Evolutionary conservation across 1,140 invertebrate genomes (phyloP).

Genomic region (Formica selysi): DNA sequence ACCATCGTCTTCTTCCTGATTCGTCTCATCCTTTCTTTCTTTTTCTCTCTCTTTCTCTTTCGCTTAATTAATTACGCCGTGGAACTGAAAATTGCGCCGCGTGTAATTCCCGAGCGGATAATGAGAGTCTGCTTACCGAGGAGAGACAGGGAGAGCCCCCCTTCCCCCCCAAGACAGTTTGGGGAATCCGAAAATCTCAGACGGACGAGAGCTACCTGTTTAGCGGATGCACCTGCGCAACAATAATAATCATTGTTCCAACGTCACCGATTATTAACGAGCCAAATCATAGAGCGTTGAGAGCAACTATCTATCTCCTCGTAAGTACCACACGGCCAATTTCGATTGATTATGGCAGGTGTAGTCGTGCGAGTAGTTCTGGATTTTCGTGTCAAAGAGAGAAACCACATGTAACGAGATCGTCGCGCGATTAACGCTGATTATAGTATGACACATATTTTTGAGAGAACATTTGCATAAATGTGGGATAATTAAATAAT

Average conservation of each 20-base stretch:
- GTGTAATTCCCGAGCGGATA: constrained; percentile 44
- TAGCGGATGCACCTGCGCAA: constrained; percentile 63
- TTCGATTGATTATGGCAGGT: constrained; percentile 72
- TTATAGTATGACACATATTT: not conserved
- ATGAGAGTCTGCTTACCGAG: too few relatives aligned
- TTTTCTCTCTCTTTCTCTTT: not conserved
- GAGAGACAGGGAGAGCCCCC: too few relatives aligned
- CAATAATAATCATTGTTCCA: constrained; percentile 65
- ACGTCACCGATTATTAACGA: constrained; percentile 73
- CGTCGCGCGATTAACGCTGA: not conserved
- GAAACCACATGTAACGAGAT: not conserved
- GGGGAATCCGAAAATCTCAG: not conserved
- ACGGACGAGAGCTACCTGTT: constrained; percentile 32
- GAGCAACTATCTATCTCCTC: constrained; percentile 33
- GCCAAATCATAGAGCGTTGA: constrained; percentile 76
- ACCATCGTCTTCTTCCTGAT: constrained; percentile 2
- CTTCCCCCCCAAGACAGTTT: too few relatives aligned
- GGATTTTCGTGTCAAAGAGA: not conserved
- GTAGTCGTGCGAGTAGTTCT: constrained; percentile 2
- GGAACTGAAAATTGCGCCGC: constrained; percentile 71
- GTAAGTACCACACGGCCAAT: constrained; percentile 59
- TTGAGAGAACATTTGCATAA: not conserved
- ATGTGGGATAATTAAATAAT: not conserved
- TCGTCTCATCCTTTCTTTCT: not conserved
- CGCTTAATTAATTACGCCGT: constrained; percentile 73